phyloP scores from a whole-genome alignment of 2,113 vertebrate genomes.

The Urocitellus parryii region DNA sequence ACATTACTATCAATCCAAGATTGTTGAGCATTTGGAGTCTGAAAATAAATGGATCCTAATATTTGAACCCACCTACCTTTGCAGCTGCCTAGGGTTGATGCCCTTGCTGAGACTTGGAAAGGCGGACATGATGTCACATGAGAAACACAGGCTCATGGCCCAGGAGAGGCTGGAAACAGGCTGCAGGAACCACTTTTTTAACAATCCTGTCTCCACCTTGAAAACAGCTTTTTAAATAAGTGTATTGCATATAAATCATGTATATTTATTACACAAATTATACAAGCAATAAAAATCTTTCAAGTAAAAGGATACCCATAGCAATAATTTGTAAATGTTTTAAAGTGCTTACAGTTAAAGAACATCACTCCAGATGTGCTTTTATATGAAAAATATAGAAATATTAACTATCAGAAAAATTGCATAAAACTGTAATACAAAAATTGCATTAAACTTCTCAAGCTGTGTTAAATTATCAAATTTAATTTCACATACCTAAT shows the following conservation, averaged over 20 bases:
- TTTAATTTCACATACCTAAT: neutral
- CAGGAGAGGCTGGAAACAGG: neutral
- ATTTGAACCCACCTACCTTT: neutral
- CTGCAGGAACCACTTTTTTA: neutral
- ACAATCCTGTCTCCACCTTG: neutral
- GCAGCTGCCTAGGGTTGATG: rapidly evolving
- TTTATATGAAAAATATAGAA: neutral
- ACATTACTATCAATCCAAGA: constrained; percentile 5
- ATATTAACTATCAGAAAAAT: neutral
- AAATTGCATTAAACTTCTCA: neutral
- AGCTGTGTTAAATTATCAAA: neutral
- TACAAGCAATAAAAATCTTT: neutral
- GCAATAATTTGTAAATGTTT: neutral
- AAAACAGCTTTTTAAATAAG: constrained; percentile 19
- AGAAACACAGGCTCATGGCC: neutral
- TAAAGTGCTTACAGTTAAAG: neutral
- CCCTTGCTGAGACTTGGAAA: neutral
- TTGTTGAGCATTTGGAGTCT: neutral
- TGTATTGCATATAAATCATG: neutral
- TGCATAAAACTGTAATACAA: neutral
- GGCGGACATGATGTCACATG: neutral
- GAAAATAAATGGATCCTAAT: neutral
- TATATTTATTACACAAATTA: neutral
- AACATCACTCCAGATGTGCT: neutral
- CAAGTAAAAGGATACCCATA: neutral